A percentile compares a stretch with the other conserved stretches of the same genome.
Conservation (phyloP, 2,888 invertebrate genomes). For the Archaeoteleia sp. region DNA sequence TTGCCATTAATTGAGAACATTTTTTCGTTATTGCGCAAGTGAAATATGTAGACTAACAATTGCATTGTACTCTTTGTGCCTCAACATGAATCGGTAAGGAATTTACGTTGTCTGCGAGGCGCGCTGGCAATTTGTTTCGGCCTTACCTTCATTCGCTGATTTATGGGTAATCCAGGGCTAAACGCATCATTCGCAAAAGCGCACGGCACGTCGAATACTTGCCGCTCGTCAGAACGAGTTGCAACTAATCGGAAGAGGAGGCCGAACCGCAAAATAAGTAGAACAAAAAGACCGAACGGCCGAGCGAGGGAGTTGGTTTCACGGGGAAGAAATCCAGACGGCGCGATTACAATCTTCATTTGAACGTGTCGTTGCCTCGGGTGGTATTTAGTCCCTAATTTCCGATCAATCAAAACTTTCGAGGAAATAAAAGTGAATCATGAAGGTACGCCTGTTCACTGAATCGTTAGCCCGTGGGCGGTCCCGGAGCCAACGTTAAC, state of each 20-base stretch:
- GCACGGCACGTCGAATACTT: slow-evolving; percentile 40
- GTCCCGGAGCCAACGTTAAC: slow-evolving; percentile 65
- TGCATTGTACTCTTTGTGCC: not conserved
- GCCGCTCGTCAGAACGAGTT: slow-evolving; percentile 49
- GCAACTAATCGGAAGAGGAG: slow-evolving; percentile 51
- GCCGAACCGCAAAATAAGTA: slow-evolving; percentile 41
- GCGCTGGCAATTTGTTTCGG: slow-evolving; percentile 35
- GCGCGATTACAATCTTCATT: slow-evolving; percentile 69
- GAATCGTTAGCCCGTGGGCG: slow-evolving; percentile 60
- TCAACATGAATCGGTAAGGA: slow-evolving; percentile 13
- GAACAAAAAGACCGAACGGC: slow-evolving; percentile 22
- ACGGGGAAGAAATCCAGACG: slow-evolving; percentile 44
- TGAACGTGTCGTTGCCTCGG: slow-evolving; percentile 69
- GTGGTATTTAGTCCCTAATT: slow-evolving; percentile 72
- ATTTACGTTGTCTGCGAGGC: slow-evolving; percentile 16
- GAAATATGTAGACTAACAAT: not conserved
- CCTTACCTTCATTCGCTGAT: slow-evolving; percentile 58
- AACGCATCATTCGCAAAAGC: slow-evolving; percentile 59
- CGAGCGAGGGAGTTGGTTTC: slow-evolving; percentile 43
- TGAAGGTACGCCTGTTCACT: slow-evolving; percentile 55
- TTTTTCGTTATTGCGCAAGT: not conserved
- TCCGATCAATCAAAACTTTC: slow-evolving; percentile 72
- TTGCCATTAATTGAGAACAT: no score
- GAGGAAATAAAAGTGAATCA: slow-evolving; percentile 65
- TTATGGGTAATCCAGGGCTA: slow-evolving; percentile 66